phyloP scores from a whole-genome alignment of 2,888 invertebrate species.

The Xestoiulus laeticollis region DNA sequence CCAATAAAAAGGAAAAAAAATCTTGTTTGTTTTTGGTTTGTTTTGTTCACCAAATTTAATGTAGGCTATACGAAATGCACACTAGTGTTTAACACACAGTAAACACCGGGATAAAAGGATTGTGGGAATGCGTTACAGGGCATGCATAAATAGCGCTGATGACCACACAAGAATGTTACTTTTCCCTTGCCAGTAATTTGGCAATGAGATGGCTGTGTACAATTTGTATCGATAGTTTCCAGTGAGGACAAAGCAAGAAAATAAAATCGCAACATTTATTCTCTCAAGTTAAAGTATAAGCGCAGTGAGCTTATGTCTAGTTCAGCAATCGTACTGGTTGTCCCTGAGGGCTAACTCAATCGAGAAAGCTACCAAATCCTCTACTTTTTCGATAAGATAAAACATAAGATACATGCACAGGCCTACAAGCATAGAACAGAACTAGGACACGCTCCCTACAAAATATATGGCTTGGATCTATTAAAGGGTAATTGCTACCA shows the following conservation, averaged over 20 bases:
- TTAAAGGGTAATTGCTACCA: background rate
- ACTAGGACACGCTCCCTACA: background rate
- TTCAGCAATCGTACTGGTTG: background rate
- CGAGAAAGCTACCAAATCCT: constrained; percentile 11
- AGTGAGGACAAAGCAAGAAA: background rate
- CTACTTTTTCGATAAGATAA: constrained; percentile 1
- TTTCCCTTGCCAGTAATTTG: background rate
- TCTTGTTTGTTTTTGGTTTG: background rate
- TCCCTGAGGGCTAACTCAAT: background rate
- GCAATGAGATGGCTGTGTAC: constrained; percentile 10
- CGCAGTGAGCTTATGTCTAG: background rate
- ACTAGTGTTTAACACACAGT: background rate
- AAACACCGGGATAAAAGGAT: background rate
- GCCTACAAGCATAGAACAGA: background rate
- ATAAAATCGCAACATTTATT: constrained; percentile 12
- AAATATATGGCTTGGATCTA: background rate
- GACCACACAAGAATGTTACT: background rate
- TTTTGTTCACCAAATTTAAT: background rate
- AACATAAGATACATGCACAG: background rate
- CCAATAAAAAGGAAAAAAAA: background rate
- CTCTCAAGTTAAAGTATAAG: background rate
- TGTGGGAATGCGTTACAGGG: background rate
- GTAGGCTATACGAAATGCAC: background rate
- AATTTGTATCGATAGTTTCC: constrained; percentile 2
- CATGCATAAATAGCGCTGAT: background rate